phyloP scores from a whole-genome alignment of 2,113 vertebrate genomes.

The Oreochromis aureus region DNA sequence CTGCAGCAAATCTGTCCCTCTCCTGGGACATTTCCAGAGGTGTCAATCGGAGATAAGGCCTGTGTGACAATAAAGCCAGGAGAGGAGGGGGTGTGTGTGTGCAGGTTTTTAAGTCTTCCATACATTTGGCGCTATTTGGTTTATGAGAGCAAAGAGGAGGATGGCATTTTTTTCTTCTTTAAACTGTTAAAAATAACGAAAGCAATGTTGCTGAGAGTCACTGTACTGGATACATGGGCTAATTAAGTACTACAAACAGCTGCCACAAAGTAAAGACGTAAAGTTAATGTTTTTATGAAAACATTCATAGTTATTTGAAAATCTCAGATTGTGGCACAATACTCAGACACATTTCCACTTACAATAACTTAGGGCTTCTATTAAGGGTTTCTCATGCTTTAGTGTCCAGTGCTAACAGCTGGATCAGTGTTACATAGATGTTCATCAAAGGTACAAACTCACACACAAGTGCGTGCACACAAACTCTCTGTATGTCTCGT shows the following conservation, averaged over 20 bases:
- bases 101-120: conserved; percentile 31
- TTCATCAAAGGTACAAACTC: conserved; percentile 7
- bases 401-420: not conserved
- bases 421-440: not conserved
- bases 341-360: not conserved
- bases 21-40: conserved; percentile 72
- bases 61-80: conserved; percentile 64
- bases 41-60: conserved; percentile 73
- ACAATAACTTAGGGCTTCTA: not conserved
- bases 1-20: conserved; percentile 66
- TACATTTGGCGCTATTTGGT: conserved; percentile 51
- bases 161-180: conserved; percentile 13
- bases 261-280: not conserved
- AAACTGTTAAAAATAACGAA: not conserved
- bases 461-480: not conserved
- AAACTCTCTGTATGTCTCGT: not conserved
- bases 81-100: conserved; percentile 14
- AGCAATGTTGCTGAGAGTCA: not conserved
- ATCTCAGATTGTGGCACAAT: not conserved
- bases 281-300: not conserved
- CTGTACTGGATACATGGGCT: not conserved
- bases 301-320: not conserved
- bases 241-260: not conserved
- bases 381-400: not conserved
- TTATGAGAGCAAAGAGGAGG: conserved; percentile 23